Percentiles rank a stretch among this genome's conserved stretches.
Evolutionary conservation across 1,140 invertebrate genomes (phyloP).

Genomic region (Drosophila nasuta): DNA sequence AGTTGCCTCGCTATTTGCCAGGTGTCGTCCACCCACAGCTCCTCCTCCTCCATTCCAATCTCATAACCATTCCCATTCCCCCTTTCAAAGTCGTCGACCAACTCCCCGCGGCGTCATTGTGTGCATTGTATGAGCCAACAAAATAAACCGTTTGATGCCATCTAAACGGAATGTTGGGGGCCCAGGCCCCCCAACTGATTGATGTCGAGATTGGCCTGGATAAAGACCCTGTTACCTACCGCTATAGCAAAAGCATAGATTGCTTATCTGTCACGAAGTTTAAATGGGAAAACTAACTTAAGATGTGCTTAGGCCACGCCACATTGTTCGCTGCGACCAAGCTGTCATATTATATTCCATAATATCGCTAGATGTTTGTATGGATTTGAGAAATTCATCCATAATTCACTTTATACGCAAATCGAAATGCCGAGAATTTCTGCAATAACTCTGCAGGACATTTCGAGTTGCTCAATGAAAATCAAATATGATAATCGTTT

Average conservation of each 20-base stretch:
- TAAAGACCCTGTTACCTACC: not conserved
- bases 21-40: constrained; percentile 10
- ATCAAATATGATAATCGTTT: too few species aligned
- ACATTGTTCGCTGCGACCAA: constrained; percentile 7
- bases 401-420: too few species aligned
- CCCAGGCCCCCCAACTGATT: constrained; percentile 46
- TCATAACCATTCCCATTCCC: not conserved
- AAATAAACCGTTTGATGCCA: constrained; percentile 71
- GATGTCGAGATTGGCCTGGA: constrained; percentile 49
- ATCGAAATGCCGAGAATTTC: too few species aligned
- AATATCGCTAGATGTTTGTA: not conserved
- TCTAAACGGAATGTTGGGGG: constrained; percentile 51
- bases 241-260: constrained; percentile 25
- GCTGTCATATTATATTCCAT: not conserved
- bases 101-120: constrained; percentile 76
- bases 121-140: constrained; percentile 53
- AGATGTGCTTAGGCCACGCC: not conserved
- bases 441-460: too few species aligned
- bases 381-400: too few species aligned
- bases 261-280: constrained; percentile 17
- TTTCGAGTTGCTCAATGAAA: too few species aligned
- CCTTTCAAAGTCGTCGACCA: not conserved
- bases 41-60: not conserved
- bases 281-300: constrained; percentile 7
- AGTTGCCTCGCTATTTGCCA: constrained; percentile 7